Percentiles rank a stretch among this genome's conserved stretches.
Conservation (phyloP, 1,140 invertebrate genomes). For the Cyphomyrmex costatus region DNA sequence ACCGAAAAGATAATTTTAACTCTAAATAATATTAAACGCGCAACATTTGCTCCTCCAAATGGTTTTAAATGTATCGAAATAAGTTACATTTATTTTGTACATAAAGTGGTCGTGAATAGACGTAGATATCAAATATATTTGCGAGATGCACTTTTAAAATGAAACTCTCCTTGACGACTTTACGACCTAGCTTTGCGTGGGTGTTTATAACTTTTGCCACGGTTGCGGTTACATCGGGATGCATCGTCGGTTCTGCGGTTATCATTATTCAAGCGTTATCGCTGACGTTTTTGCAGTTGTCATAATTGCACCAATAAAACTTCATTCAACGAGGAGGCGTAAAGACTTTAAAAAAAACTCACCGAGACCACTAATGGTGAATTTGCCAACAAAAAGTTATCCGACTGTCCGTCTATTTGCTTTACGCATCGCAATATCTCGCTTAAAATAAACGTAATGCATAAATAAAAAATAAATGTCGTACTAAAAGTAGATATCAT, state of each 20-base stretch:
- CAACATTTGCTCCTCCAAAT: not conserved
- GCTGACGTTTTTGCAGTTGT: not conserved
- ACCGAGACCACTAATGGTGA: not conserved
- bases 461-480: not conserved
- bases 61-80: not conserved
- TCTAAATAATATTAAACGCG: not conserved
- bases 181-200: constrained; percentile 23
- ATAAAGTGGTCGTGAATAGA: not conserved
- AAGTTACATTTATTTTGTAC: not conserved
- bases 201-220: constrained; percentile 41
- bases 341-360: not conserved
- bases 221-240: constrained; percentile 8
- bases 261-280: constrained; percentile 42
- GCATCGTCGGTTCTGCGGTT: not conserved
- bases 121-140: not conserved
- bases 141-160: constrained; percentile 4
- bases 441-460: not conserved
- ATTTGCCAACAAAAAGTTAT: not conserved
- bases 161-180: constrained; percentile 8
- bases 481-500: not conserved
- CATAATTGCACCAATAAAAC: constrained; percentile 45
- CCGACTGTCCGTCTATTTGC: not conserved
- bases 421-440: not conserved
- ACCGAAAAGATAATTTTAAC: not conserved
- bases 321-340: not conserved